These are phyloP conservation scores for Eremophila alpestris DNA, from an alignment of 2,797 vertebrate species.

Conservation along the genomic window DNA sequence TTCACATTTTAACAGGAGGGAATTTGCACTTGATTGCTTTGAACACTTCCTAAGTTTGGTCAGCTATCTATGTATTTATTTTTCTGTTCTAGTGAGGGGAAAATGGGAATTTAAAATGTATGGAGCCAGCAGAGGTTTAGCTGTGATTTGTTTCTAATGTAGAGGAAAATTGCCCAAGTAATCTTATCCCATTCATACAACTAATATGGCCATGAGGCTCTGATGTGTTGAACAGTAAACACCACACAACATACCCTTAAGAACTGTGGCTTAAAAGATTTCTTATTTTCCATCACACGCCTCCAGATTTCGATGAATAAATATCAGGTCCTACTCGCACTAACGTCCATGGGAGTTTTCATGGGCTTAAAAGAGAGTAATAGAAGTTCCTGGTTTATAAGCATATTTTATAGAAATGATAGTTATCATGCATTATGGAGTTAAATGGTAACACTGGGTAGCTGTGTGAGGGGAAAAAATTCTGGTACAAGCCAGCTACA, in stretches of 20 bases:
- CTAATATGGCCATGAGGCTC: constrained; percentile 54
- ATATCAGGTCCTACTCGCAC: constrained; percentile 32
- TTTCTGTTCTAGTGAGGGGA: constrained; percentile 60
- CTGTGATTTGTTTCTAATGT: constrained; percentile 59
- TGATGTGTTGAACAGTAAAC: constrained; percentile 46
- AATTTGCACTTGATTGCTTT: constrained; percentile 71
- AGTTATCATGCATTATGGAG: constrained; percentile 14
- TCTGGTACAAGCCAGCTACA: constrained; percentile 1
- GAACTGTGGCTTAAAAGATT: constrained; percentile 55
- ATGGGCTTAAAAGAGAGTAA: constrained; percentile 27
- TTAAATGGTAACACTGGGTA: constrained; percentile 22
- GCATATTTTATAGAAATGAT: constrained; percentile 45
- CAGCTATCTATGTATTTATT: constrained; percentile 70
- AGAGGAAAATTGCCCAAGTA: constrained; percentile 60
- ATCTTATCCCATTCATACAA: constrained; percentile 60
- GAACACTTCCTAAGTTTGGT: constrained; percentile 68
- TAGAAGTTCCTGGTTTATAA: constrained; percentile 44
- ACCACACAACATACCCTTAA: constrained; percentile 40
- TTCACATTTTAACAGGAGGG: constrained; percentile 55
- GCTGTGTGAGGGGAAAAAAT: background rate
- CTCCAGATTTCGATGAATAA: constrained; percentile 55
- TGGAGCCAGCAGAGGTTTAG: constrained; percentile 61
- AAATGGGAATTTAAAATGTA: constrained; percentile 70
- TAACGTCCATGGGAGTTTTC: constrained; percentile 30
- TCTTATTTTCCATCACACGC: constrained; percentile 48